These are phyloP conservation scores for Zaprionus capensis DNA, from an alignment of 1,140 invertebrate genomes.

Conservation along the genomic window DNA sequence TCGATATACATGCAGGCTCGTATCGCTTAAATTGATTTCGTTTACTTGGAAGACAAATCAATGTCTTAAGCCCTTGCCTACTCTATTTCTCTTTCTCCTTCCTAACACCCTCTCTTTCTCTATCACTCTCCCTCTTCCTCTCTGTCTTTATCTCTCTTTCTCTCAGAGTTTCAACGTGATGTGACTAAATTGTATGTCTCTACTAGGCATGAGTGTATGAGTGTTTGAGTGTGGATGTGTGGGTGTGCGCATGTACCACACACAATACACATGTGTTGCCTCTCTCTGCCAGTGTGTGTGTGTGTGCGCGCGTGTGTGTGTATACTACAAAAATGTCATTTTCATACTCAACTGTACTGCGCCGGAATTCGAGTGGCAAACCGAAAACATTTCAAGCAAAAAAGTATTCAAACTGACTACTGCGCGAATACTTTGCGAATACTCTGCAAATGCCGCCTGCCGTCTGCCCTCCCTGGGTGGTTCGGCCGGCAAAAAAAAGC, in stretches of 20 bases:
- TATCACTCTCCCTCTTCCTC: not conserved
- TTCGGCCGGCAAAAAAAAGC: not conserved
- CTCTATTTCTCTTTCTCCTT: not conserved
- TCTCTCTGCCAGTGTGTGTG: not conserved
- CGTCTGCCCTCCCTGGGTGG: not conserved
- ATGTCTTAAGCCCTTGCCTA: slow-evolving; percentile 1
- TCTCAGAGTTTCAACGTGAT: not conserved
- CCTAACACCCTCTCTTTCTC: not conserved
- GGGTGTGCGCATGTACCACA: slow-evolving; percentile 73
- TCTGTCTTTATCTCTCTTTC: not conserved
- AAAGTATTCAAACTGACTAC: slow-evolving; percentile 63
- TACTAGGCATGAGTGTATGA: not conserved
- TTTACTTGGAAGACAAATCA: not conserved
- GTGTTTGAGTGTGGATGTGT: slow-evolving; percentile 37
- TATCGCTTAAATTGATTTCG: not conserved
- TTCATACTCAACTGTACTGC: slow-evolving; percentile 81
- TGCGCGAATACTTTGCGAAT: slow-evolving; percentile 1
- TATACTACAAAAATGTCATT: slow-evolving; percentile 72
- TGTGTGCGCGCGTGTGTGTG: slow-evolving; percentile 40
- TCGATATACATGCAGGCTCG: not conserved
- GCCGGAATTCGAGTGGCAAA: slow-evolving; percentile 75
- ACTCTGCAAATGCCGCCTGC: not conserved
- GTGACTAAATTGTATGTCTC: not conserved
- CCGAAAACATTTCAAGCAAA: slow-evolving; percentile 69
- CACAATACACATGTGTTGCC: slow-evolving; percentile 48